A percentile compares a stretch with the other conserved stretches of the same genome.
Conservation (phyloP, 2,888 invertebrate species). For the Trichopoda pennipes region DNA sequence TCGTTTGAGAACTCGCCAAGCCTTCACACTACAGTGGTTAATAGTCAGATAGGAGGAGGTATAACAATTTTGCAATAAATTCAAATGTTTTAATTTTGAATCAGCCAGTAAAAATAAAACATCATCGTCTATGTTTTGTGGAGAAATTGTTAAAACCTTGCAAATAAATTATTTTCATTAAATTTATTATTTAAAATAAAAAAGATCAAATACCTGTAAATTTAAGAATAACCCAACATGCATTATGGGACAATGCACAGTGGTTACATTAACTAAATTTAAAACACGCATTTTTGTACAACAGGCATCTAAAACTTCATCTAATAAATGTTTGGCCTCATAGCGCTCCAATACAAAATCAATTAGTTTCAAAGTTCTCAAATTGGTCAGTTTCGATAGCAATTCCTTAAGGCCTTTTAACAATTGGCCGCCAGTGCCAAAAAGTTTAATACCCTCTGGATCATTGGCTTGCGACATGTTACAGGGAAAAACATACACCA, state of each 20-base stretch:
- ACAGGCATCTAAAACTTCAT: slow-evolving; percentile 86
- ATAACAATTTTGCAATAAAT: slow-evolving; percentile 88
- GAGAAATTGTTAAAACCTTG: slow-evolving; percentile 85
- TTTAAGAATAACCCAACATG: slow-evolving; percentile 89
- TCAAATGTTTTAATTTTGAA: slow-evolving; percentile 84
- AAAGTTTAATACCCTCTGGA: slow-evolving; percentile 84
- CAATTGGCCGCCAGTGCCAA: slow-evolving; percentile 89
- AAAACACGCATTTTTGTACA: slow-evolving; percentile 84
- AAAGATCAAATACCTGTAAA: slow-evolving; percentile 82
- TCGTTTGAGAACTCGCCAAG: slow-evolving; percentile 82
- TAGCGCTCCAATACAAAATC: slow-evolving; percentile 88
- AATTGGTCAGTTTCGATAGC: slow-evolving; percentile 84
- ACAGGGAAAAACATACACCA: slow-evolving; percentile 89
- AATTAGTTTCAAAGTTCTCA: slow-evolving; percentile 85
- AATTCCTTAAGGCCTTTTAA: slow-evolving; percentile 85
- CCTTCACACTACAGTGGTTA: slow-evolving; percentile 81
- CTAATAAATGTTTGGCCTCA: slow-evolving; percentile 87
- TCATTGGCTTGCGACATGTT: slow-evolving; percentile 86
- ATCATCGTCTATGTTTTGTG: slow-evolving; percentile 89
- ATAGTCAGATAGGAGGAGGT: slow-evolving; percentile 83
- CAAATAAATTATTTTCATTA: slow-evolving; percentile 12
- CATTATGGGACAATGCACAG: slow-evolving; percentile 85
- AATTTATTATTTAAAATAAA: neutral
- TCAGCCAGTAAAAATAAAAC: slow-evolving; percentile 86
- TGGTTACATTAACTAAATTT: slow-evolving; percentile 88